Base-by-base conservation (phyloP, 2,797 vertebrate species). In the Erethizon dorsatum region DNA sequence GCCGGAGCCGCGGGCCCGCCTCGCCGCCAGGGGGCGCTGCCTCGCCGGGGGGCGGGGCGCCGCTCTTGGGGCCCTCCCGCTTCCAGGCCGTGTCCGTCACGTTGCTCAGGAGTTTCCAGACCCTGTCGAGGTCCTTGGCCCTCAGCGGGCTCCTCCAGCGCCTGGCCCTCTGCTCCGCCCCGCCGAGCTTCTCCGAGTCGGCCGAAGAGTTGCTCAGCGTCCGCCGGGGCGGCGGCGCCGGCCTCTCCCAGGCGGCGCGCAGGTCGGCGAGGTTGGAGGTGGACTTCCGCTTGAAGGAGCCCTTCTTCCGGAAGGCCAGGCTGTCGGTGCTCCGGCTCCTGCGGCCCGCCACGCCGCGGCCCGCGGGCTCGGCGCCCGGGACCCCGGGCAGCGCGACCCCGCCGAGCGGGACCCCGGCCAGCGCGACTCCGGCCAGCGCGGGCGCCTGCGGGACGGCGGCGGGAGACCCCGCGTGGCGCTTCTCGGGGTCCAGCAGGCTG, bases 241-340 rank as follows among this genome's bases (percentile, higher is more conserved):
- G 97, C 52, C 96, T 97, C 17, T 98, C 98, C 1, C 73, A 95
- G 12, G 94, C 92, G 45, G 57, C 96, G 82, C 98, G 98, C 75
- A 98, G 93, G 28, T 99, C 99, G 0, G 98, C 95, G 4, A 99
- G 98, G 85, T 98, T 98, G 73, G 98, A 99, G 31, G 99, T 97
- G 12, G 98, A 99, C 98, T 99, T 99, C 94, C 99, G 98, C 94
- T 99, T 99, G 98, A 99, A 99, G 1, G 99, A 99, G 77, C 98
- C 98, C 89, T 99, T 99, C 94, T 99, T 99, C 91, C 99, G 99
- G 52, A 99, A 98, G 85, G 99, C 98, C 56, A 99, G 98, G 95
- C 99, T 99, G 95, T 99, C 99, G 0, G 99, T 99, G 94, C 99
- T 99, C 98, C 98, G 99, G 98, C 99, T 99, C 87, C 99, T 98